Percentiles rank a stretch among this genome's conserved stretches.
Conservation (phyloP, 2,113 vertebrate species). For the Equus przewalskii region DNA sequence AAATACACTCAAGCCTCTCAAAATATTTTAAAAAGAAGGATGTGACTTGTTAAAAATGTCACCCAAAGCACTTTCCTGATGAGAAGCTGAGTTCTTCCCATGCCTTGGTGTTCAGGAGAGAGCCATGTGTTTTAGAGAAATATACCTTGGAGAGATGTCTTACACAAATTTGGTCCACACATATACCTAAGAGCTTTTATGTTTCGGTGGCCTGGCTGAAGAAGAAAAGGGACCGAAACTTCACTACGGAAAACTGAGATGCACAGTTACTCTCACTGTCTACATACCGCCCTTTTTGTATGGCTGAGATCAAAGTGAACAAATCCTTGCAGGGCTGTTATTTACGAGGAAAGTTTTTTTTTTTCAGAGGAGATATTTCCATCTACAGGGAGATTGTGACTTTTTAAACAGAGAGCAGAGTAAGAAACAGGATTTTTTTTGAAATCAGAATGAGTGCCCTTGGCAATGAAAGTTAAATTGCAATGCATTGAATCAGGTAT, state of each 20-base stretch:
- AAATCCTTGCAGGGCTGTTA: background rate
- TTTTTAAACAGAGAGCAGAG: constrained; percentile 33
- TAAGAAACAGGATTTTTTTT: background rate
- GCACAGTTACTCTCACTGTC: background rate
- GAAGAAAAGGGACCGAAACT: constrained; percentile 33
- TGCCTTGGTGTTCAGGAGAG: background rate
- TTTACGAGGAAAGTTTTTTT: constrained; percentile 18
- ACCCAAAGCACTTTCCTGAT: background rate
- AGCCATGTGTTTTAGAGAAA: background rate
- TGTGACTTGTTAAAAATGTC: background rate
- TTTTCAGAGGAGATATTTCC: background rate
- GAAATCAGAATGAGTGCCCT: background rate
- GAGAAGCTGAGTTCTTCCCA: background rate
- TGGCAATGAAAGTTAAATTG: constrained; percentile 11
- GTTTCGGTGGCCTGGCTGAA: constrained; percentile 24
- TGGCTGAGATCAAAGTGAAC: background rate
- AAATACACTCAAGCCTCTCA: background rate
- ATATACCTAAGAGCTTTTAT: background rate
- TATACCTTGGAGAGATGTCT: background rate
- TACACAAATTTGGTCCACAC: background rate
- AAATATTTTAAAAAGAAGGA: constrained; percentile 57
- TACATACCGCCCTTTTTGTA: background rate
- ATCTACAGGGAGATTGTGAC: constrained; percentile 20
- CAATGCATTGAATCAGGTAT: background rate
- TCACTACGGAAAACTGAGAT: constrained; percentile 22